Conservation (phyloP, 2,797 vertebrate species). For the Rhadinocentrus ornatus region DNA sequence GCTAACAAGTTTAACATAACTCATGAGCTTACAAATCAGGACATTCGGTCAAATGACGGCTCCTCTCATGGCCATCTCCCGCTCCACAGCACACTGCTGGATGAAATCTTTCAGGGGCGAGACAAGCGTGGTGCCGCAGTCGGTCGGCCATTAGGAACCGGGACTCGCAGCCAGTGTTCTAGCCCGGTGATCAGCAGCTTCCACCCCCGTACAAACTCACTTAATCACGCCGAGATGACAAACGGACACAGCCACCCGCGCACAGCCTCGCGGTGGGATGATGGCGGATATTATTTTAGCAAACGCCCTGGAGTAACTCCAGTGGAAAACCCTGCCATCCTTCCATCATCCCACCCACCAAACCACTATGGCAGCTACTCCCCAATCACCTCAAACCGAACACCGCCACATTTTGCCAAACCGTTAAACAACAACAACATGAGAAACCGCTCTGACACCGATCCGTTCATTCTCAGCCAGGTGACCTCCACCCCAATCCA, state of each 20-base stretch:
- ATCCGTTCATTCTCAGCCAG: constrained; percentile 92
- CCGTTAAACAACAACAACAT: constrained; percentile 72
- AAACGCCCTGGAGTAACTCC: constrained; percentile 55
- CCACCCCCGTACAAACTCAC: constrained; percentile 84
- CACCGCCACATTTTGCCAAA: constrained; percentile 67
- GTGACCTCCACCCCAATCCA: constrained; percentile 78
- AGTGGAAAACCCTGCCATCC: constrained; percentile 15
- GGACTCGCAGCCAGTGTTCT: constrained; percentile 85
- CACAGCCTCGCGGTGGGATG: constrained; percentile 52
- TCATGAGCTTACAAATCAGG: constrained; percentile 83
- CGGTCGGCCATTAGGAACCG: constrained; percentile 65
- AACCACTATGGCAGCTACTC: constrained; percentile 78
- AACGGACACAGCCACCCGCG: constrained; percentile 75
- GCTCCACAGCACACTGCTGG: constrained; percentile 91
- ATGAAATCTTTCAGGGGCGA: constrained; percentile 85
- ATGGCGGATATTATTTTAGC: constrained; percentile 70
- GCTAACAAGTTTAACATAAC: constrained; percentile 77
- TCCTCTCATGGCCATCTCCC: constrained; percentile 81
- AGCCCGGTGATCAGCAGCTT: constrained; percentile 86
- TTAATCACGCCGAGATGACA: constrained; percentile 78
- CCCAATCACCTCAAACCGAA: constrained; percentile 71
- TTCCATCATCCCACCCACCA: constrained; percentile 53
- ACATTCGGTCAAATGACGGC: constrained; percentile 77
- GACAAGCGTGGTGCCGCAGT: constrained; percentile 76
- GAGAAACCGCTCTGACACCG: constrained; percentile 90